phyloP scores from a whole-genome alignment of 1,140 invertebrate species.

The Lycorma delicatula region DNA sequence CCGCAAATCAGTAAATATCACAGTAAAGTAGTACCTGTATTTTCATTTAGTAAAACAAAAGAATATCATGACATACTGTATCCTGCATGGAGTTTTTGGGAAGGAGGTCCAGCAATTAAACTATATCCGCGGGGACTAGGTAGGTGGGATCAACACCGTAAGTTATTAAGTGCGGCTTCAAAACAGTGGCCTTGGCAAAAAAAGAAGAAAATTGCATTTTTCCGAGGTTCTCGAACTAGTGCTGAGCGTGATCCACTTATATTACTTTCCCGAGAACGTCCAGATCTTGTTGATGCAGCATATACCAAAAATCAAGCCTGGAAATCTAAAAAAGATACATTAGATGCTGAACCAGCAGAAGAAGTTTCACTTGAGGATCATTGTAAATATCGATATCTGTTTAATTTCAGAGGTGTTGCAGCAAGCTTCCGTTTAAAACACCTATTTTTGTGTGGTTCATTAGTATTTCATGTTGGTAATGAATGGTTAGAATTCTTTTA shows the following conservation, averaged over 20 bases:
- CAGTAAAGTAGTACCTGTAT: constrained; percentile 60
- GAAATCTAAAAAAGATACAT: constrained; percentile 91
- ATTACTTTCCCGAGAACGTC: constrained; percentile 66
- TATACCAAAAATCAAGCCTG: constrained; percentile 99
- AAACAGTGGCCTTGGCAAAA: constrained; percentile 65
- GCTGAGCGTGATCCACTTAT: constrained; percentile 84
- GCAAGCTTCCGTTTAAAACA: constrained; percentile 97
- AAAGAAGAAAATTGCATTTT: constrained; percentile 73
- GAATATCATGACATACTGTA: constrained; percentile 91
- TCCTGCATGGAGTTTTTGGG: constrained; percentile 97
- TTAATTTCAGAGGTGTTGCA: constrained; percentile 93
- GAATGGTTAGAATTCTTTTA: constrained; percentile 98
- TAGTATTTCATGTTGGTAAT: constrained; percentile 93
- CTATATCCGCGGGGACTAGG: constrained; percentile 89
- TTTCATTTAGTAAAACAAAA: constrained; percentile 89
- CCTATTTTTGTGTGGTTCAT: constrained; percentile 84
- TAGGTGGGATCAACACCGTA: constrained; percentile 78
- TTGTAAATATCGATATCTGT: constrained; percentile 89
- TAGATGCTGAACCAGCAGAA: constrained; percentile 65
- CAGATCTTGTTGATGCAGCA: constrained; percentile 78
- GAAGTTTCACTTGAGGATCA: constrained; percentile 88
- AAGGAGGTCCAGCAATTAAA: constrained; percentile 90
- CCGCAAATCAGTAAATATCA: constrained; percentile 65
- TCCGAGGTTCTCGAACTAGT: constrained; percentile 88
- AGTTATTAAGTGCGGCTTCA: constrained; percentile 56